Base-by-base conservation (phyloP, 2,888 invertebrate species). In the Microplitis manilae region DNA sequence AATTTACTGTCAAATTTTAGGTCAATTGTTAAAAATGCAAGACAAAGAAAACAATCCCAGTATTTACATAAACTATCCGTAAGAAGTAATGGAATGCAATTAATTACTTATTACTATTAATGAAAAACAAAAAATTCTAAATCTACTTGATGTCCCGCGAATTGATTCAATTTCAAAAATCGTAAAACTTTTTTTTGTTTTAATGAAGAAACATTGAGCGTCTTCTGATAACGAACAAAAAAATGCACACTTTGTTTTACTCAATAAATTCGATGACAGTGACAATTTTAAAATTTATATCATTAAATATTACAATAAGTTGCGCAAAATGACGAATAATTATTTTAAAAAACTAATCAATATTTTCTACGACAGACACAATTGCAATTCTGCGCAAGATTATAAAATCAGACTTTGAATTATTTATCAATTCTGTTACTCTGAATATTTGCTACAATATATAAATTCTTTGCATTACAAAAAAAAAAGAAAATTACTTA, bases 401-500 rank as follows among this genome's bases (percentile, higher is more conserved):
- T 70, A 72, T 61, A 39, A 72, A 72, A 72, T 72, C 71, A 72
- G 71, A 61, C 71, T 72, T 72, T 72, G 40, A 39, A 72, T 72
- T 40, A 62, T 61, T 62, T 15, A 61, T 38, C 8, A 38, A n/a
- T 30, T 62, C 50, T 50, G 13, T 61, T 60, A 15, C 71, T 38
- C 61, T 61, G 62, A 15, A 39, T 38, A 30, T 30, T 30, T 30
- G 4, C 30, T 30, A 30, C 4, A 62, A 72, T 62, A 72, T 72
- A 72, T 40, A 72, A 62, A 39, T 62, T 9, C 39, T 62, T 72
- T 62, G 59, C 69, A 7, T 17, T 38, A 61, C 38, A 60, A 59
- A 50, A 50, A 50, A 50, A 50, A 20, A 30, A 30, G 4, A 30
- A 30, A 30, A 20, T 2, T 30, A 30, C 13, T 13, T 50, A 50